Conservation (phyloP, 1,140 invertebrate species). For the Macrotrachela quadricornifera region DNA sequence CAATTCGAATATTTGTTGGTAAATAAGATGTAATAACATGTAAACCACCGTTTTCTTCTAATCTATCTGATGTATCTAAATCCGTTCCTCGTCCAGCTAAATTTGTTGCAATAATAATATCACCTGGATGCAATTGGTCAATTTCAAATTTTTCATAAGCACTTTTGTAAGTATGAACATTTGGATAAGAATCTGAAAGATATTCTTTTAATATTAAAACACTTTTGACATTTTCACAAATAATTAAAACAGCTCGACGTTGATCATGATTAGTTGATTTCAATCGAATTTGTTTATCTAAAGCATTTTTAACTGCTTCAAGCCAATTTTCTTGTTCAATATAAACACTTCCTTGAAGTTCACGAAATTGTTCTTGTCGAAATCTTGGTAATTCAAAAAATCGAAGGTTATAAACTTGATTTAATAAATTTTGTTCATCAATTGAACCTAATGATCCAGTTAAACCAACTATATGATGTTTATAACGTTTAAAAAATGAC, state of each 20-base stretch:
- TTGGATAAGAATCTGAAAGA: no score
- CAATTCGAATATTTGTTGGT: not conserved
- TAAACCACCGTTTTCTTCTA: not conserved
- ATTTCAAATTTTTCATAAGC: no score
- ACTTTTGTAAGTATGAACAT: no score
- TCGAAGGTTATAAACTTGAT: not conserved
- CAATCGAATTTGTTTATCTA: no score
- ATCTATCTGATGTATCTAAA: not conserved
- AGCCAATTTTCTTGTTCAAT: no score
- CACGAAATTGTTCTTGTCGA: not conserved
- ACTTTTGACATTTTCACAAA: not conserved
- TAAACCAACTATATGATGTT: not conserved
- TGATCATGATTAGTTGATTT: no score
- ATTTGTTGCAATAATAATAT: not conserved
- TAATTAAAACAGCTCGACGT: not conserved
- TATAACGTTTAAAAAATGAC: not conserved
- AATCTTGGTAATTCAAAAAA: not conserved
- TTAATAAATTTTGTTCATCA: not conserved
- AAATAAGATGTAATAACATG: not conserved
- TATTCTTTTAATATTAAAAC: not conserved
- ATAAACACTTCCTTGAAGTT: no score
- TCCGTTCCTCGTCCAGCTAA: conserved; percentile 2
- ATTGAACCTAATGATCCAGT: not conserved
- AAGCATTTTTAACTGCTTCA: no score
- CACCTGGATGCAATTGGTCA: not conserved